Conservation (phyloP, 2,888 invertebrate genomes). For the Leucoma salicis region DNA sequence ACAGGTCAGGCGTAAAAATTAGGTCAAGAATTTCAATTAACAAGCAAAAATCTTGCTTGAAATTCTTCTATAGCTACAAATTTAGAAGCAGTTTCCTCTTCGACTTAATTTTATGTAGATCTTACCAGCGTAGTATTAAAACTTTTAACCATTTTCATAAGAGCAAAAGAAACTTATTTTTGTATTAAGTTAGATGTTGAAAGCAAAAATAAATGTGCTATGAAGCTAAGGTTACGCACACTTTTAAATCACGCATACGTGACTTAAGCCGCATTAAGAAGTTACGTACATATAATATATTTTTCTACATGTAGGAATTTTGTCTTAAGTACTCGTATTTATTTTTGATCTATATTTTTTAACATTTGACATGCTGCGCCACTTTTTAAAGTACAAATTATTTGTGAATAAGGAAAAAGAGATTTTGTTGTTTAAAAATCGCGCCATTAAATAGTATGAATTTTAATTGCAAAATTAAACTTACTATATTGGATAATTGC, state of each 20-base stretch:
- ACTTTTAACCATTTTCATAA: neutral
- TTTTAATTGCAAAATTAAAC: too few relatives aligned
- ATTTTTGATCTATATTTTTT: too few relatives aligned
- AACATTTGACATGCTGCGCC: too few relatives aligned
- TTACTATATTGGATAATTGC: too few relatives aligned
- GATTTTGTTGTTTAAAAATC: too few relatives aligned
- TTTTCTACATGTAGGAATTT: too few relatives aligned
- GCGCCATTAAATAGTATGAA: too few relatives aligned
- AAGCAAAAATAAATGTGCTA: conserved; percentile 6
- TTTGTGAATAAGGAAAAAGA: too few relatives aligned
- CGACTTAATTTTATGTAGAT: neutral
- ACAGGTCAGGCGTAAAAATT: conserved; percentile 1
- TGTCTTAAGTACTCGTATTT: too few relatives aligned
- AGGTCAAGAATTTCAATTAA: conserved; percentile 3
- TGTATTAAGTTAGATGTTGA: conserved; percentile 1
- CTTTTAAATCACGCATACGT: conserved; percentile 3
- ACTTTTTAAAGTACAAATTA: too few relatives aligned
- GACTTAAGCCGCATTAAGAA: conserved; percentile 1
- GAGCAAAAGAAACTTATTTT: conserved; percentile 3
- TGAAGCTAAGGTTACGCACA: conserved; percentile 3
- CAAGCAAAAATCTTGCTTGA: neutral
- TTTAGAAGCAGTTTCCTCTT: neutral
- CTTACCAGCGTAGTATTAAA: conserved; percentile 1
- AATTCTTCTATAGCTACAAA: neutral
- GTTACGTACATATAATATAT: too few relatives aligned